Evolutionary conservation across 35 echinoderm and acorn worm species (phyloP), one percentile per base, ranked within the genome.

Genomic region (Heliocidaris erythrogramma): DNA sequence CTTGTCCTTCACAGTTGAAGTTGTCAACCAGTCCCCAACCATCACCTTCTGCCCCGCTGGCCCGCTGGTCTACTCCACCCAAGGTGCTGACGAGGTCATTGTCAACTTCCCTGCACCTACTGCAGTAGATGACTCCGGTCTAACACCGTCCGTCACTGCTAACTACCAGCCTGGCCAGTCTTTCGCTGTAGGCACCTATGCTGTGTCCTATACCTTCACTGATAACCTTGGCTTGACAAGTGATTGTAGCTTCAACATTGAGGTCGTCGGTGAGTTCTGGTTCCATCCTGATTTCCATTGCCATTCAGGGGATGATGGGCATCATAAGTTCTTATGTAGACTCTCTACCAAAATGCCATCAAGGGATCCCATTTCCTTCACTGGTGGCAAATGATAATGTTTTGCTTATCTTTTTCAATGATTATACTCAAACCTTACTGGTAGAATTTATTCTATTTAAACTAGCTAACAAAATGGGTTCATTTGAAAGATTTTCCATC

Each of bases 121-220:
- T 1, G 95, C 95, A 27, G 32, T 78, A 1, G 97, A 97, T 59
- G 96, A 97, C 88, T 97, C 97, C 90, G 95, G 95, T 49, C 52
- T 95, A 13, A 4, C 95, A 59, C 95, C 95, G 27, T 49, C 56
- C 0, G 94, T 96, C 12, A 88, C 93, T 1, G 32, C 69, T 18
- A 97, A 89, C 18, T 78, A 69, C 16, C 27, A 14, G 11, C 50
- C 88, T 17, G 95, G 95, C 30, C 13, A 95, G 27, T 84, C 71
- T 0, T 95, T 96, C 31, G 52, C 52, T 65, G 86, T 96, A 13
- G 97, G 97, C 13, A 32, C 94, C 49, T 95, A 94, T 17, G 85
- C 30, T 2, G 94, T 96, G 30, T 85, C 31, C 4, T 96, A 96
- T 42, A 95, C 89, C 2, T 93, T 94, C 17, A 93, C 60, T 5